Evolutionary conservation across 2,113 vertebrate genomes (phyloP).

Genomic region (Prolemur simus): DNA sequence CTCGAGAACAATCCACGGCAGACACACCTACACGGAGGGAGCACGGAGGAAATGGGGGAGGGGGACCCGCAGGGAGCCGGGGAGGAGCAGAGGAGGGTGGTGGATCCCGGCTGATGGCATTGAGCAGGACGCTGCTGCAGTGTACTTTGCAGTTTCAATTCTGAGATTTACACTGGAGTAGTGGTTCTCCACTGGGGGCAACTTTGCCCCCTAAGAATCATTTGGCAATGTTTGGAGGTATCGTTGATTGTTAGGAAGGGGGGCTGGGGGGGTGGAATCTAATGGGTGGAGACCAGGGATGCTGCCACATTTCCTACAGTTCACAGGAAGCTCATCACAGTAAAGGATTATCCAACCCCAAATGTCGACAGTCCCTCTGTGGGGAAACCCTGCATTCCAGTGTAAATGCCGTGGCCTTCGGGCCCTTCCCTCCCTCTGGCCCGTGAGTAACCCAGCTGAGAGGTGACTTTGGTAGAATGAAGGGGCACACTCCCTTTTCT

Average conservation of each 20-base stretch:
- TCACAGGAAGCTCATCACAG: background rate
- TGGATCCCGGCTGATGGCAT: background rate
- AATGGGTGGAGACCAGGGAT: accelerated
- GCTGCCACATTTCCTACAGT: background rate
- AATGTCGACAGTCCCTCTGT: accelerated
- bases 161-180: background rate
- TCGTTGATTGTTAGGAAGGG: accelerated
- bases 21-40: too few species aligned
- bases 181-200: background rate
- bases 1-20: accelerated
- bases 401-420: accelerated
- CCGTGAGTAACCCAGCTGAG: background rate
- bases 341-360: accelerated
- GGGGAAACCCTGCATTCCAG: accelerated
- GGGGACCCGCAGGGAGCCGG: accelerated
- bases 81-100: accelerated
- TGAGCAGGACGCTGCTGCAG: too few species aligned
- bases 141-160: background rate
- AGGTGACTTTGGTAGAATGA: background rate
- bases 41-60: background rate
- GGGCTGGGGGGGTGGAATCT: accelerated
- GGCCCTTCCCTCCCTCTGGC: too few species aligned
- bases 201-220: too few species aligned
- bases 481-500: accelerated
- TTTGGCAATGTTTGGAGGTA: background rate